Base-by-base conservation (phyloP, 64 coral and sea anemone species). In the Cladopsammia gracilis region DNA sequence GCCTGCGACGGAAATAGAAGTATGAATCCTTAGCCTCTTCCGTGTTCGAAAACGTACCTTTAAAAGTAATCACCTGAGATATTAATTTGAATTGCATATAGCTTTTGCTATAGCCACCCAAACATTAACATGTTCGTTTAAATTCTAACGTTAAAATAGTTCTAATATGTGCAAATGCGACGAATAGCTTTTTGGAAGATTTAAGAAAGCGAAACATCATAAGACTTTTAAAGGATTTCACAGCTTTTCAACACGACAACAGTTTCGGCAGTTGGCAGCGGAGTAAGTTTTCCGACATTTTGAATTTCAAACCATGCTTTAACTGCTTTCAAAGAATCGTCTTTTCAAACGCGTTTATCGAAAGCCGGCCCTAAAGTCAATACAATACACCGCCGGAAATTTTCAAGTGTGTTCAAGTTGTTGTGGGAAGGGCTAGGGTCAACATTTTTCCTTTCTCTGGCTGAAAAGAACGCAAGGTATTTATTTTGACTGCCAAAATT, bases 371-470 rank as follows among this genome's bases (percentile, higher is more conserved):
- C 10, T 48, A 50, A 50, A 49, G 11, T 67, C 18, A 23, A 67
- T 23, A 84, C 25, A 64, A 82, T 82, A 62, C n/a, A 77, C 9
- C 44, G 8, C 43, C 80, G 80, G 80, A 84, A 84, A 84, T 67
- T 64, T 50, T 84, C 45, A 49, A 10, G 19, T 48, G 10, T 24
- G 25, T 51, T 67, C 8, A 84, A 84, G 80, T 67, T 58, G 52
- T 84, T 82, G 34, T 18, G 16, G 58, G 78, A 82, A 64, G 62
- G 9, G 3, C 45, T 10, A 15, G 11, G 43, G 44, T 68, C 60
- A 23, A 84, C 42, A 51, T 48, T 6, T 14, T 46, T 66, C 19
- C 10, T 67, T 84, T 52, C 62, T 56, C 62, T 26, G 34, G 42
- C 14, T 46, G 5, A 23, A 8, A 64, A 51, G 8, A 50, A 84